phyloP scores from a whole-genome alignment of 1,140 invertebrate genomes.

The Scaptomyza graminum region DNA sequence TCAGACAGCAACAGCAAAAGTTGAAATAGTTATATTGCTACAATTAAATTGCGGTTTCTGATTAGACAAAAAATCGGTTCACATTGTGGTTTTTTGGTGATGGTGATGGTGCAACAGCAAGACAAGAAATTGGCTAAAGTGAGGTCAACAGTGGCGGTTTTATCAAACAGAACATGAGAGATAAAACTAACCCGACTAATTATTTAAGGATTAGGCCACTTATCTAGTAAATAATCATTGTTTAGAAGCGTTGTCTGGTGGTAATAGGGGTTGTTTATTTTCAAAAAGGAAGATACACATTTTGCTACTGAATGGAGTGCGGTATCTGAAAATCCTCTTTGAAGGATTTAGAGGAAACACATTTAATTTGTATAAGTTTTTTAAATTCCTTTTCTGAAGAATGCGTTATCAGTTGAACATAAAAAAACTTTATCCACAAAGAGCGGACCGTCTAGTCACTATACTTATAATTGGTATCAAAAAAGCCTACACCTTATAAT shows the following conservation, averaged over 20 bases:
- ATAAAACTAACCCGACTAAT: slow-evolving; percentile 2
- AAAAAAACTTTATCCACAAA: slow-evolving; percentile 4
- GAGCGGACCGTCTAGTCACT: slow-evolving; percentile 45
- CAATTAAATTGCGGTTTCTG: slow-evolving; percentile 68
- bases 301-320: not conserved
- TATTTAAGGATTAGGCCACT: slow-evolving; percentile 10
- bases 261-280: not conserved
- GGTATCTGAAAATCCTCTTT: not conserved
- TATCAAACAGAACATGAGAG: slow-evolving; percentile 28
- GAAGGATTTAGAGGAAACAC: slow-evolving; percentile 5
- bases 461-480: slow-evolving; percentile 45
- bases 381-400: not conserved
- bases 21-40: slow-evolving; percentile 34
- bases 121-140: not conserved
- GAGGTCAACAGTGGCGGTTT: slow-evolving; percentile 29
- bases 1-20: slow-evolving; percentile 40
- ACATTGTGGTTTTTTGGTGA: slow-evolving; percentile 27
- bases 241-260: not conserved
- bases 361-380: not conserved
- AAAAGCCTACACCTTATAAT: slow-evolving; percentile 60
- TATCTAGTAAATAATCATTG: not conserved
- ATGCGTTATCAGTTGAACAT: not conserved
- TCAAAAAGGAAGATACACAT: not conserved
- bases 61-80: slow-evolving; percentile 53
- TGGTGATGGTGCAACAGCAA: slow-evolving; percentile 21